Evolutionary conservation across 2,888 invertebrate species (phyloP).

Genomic region (Ormyrus nitidulus): DNA sequence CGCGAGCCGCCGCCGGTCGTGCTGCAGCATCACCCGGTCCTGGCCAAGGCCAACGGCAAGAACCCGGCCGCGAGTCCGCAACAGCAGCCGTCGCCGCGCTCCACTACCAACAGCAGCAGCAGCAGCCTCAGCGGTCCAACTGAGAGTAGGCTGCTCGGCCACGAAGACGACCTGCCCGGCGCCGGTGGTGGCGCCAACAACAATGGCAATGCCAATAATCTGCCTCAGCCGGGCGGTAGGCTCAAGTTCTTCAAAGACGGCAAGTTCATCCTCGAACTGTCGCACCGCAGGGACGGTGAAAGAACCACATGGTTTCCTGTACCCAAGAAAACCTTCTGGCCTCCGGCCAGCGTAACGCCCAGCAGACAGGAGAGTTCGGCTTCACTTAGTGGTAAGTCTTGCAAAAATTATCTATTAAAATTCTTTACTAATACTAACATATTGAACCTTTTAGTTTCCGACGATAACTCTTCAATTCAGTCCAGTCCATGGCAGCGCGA

Average conservation of each 20-base stretch:
- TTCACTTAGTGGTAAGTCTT: conserved; percentile 85
- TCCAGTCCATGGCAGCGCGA: conserved; percentile 94
- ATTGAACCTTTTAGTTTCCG: conserved; percentile 74
- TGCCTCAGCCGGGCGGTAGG: conserved; percentile 81
- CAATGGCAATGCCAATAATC: conserved; percentile 45
- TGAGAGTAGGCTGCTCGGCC: conserved; percentile 6
- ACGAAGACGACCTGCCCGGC: conserved; percentile 30
- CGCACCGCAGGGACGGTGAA: conserved; percentile 86
- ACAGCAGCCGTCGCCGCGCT: conserved; percentile 18
- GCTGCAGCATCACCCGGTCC: conserved; percentile 64
- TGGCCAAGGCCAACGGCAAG: conserved; percentile 73
- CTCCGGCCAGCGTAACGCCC: conserved; percentile 85
- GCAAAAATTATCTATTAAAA: not conserved
- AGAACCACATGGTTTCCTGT: conserved; percentile 93
- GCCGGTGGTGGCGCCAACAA: not conserved
- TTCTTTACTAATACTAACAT: not conserved
- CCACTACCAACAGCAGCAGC: conserved; percentile 3
- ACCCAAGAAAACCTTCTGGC: conserved; percentile 91
- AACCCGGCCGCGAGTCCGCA: conserved; percentile 61
- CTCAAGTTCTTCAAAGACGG: conserved; percentile 93
- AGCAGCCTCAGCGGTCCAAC: not conserved
- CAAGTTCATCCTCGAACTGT: conserved; percentile 91
- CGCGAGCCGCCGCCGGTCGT: conserved; percentile 69
- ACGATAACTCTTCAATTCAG: conserved; percentile 93
- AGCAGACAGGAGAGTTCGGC: conserved; percentile 85